These are phyloP conservation scores for Helobdella robusta DNA, from an alignment of 2,888 invertebrate genomes.

Conservation along the genomic window DNA sequence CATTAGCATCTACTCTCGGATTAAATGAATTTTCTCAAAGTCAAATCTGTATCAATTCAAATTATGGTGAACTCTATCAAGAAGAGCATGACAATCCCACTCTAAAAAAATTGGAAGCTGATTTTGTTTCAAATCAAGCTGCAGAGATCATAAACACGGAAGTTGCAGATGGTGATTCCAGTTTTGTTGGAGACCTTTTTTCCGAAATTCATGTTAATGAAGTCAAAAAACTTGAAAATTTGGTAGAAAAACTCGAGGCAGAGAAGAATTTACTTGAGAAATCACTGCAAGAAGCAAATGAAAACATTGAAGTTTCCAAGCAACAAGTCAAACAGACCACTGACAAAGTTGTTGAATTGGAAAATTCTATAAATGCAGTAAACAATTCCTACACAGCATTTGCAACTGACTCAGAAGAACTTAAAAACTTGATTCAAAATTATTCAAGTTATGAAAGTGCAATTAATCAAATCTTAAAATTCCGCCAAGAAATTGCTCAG, in stretches of 20 bases:
- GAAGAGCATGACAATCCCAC: slow-evolving; percentile 37
- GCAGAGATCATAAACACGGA: slow-evolving; percentile 17
- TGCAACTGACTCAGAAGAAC: slow-evolving; percentile 6
- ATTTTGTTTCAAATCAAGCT: slow-evolving; percentile 29
- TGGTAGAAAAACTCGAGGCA: slow-evolving; percentile 59
- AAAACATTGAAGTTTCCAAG: slow-evolving; percentile 41
- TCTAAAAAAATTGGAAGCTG: slow-evolving; percentile 44
- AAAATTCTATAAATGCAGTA: slow-evolving; percentile 63
- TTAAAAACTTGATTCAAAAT: slow-evolving; percentile 17
- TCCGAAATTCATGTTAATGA: slow-evolving; percentile 93
- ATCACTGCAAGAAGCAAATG: slow-evolving; percentile 44
- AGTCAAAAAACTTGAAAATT: slow-evolving; percentile 81
- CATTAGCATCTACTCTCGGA: slow-evolving; percentile 36
- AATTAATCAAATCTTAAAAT: slow-evolving; percentile 14
- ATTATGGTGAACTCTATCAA: slow-evolving; percentile 32
- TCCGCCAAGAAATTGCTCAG: slow-evolving; percentile 13
- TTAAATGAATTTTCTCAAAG: slow-evolving; percentile 20
- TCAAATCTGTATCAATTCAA: slow-evolving; percentile 15
- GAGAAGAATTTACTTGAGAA: slow-evolving; percentile 44
- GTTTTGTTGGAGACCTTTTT: slow-evolving; percentile 45
- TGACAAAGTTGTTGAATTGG: slow-evolving; percentile 54
- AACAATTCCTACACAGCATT: slow-evolving; percentile 4
- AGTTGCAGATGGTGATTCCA: slow-evolving; percentile 36
- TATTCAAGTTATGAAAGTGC: slow-evolving; percentile 22
- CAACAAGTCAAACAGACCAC: slow-evolving; percentile 42